A percentile compares a stretch with the other conserved stretches of the same genome.
These are phyloP conservation scores for Pogonophryne albipinna DNA, from an alignment of 2,797 vertebrate genomes.

Conservation along the genomic window DNA sequence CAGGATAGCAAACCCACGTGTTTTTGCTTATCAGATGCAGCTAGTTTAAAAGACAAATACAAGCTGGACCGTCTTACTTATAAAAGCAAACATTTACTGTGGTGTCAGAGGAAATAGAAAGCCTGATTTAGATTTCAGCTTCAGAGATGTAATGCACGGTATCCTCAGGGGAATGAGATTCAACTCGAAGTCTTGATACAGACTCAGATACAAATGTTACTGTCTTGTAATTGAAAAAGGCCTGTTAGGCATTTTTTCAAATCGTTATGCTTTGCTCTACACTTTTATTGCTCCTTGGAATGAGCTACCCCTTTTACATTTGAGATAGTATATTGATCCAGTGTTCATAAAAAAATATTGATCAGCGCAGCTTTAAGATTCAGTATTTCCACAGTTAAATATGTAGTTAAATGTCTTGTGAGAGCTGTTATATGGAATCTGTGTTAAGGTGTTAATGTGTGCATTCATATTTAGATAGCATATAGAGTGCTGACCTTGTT, in stretches of 20 bases:
- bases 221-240: slow-evolving; percentile 12
- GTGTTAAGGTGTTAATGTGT: not conserved
- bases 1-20: too few relatives aligned
- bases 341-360: not conserved
- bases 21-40: not conserved
- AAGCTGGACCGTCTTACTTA: not conserved
- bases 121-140: slow-evolving; percentile 21
- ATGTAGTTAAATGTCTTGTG: not conserved
- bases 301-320: not conserved
- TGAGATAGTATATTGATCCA: not conserved
- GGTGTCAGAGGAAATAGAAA: slow-evolving; percentile 15
- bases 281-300: slow-evolving; percentile 18
- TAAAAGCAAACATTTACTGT: slow-evolving; percentile 16
- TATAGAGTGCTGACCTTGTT: slow-evolving; percentile 2
- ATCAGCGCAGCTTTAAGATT: not conserved
- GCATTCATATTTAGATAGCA: not conserved
- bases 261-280: slow-evolving; percentile 9
- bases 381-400: too few relatives aligned
- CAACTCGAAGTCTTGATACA: slow-evolving; percentile 14
- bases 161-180: slow-evolving; percentile 12
- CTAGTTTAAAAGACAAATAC: slow-evolving; percentile 3
- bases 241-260: slow-evolving; percentile 8
- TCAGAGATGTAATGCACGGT: not conserved
- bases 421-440: not conserved
- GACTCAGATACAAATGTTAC: slow-evolving; percentile 19